Evolutionary conservation across 2,797 vertebrate genomes (phyloP), one percentile per base, ranked within the genome.

Genomic region (Poeciliopsis presidionis): DNA sequence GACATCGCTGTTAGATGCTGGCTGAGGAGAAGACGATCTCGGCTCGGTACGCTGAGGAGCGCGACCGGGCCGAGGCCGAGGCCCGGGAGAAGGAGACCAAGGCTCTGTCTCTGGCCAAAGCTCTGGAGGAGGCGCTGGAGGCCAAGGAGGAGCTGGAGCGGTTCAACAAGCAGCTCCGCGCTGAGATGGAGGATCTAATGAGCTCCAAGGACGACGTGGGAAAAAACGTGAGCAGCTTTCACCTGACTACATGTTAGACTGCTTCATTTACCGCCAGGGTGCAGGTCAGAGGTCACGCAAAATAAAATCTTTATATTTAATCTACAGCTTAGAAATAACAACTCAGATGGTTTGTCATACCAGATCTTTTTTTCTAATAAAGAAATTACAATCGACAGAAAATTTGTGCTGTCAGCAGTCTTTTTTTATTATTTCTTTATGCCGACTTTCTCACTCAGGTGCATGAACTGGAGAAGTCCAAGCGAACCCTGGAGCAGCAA

Each of bases 171-270:
- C 95, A 97, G 94, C 93, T 99, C 83, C 96, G 97, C 6, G 94
- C 97, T 0, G 98, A 99, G 87, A 99, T 99, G 98, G 98, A 99
- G 90, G 98, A 99, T 39, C 95, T 99, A 80, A 98, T 99, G 92
- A 99, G 97, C 96, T 99, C 98, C 88, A 99, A 99, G 92, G 98
- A 99, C 12, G 98, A 99, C 0, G 98, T 99, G 70, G 98, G 98
- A 83, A 99, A 99, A 93, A 99, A 97, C 0, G 98, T 99, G 93
- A 96, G 98, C 95, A 16, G 82, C 74, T 74, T 73, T 36, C 77
- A 69, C 76, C 57, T n/a, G 70, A 46, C 74, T 47, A 3, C 3
- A 70, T 51, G 49, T 51, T n/a, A n/a, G 53, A 55, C 25, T 3
- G 1, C 9, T 55, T n/a, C 9, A 12, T n/a, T 55, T 55, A 55